Percentiles rank a stretch among this genome's conserved stretches.
phyloP scores from a whole-genome alignment of 2,797 vertebrate genomes.

The Harpagifer antarcticus region DNA sequence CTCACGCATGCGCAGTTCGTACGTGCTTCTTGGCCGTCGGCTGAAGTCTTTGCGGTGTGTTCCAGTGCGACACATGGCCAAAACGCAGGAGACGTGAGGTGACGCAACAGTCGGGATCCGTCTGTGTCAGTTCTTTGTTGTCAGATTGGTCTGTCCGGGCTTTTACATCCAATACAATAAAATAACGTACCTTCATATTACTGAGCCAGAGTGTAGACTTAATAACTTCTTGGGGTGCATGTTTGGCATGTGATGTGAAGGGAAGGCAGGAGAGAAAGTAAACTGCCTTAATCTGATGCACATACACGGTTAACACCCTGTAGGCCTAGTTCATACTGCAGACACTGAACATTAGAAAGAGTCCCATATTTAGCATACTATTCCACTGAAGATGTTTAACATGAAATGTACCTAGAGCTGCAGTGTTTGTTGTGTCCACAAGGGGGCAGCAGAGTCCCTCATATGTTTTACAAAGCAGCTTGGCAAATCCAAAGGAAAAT shows the following conservation, averaged over 20 bases:
- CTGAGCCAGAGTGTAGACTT: too few relatives aligned
- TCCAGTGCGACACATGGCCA: too few relatives aligned
- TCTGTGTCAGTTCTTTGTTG: too few relatives aligned
- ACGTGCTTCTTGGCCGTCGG: too few relatives aligned
- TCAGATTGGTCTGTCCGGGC: too few relatives aligned
- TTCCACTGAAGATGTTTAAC: not conserved
- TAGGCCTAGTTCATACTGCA: not conserved
- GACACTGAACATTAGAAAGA: not conserved
- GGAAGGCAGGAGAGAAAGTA: not conserved
- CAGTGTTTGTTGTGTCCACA: constrained; percentile 23
- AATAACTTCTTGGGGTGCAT: too few relatives aligned
- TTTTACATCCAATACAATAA: too few relatives aligned
- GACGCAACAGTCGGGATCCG: too few relatives aligned
- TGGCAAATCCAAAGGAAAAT: not conserved
- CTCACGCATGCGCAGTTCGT: too few relatives aligned
- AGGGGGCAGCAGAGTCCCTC: constrained; percentile 32
- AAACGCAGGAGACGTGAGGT: too few relatives aligned
- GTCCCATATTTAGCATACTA: not conserved
- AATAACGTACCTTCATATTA: too few relatives aligned
- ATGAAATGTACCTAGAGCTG: not conserved
- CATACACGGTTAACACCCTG: not conserved
- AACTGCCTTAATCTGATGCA: not conserved
- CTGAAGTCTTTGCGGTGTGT: too few relatives aligned
- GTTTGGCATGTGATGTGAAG: not conserved
- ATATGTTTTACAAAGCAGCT: not conserved